A percentile compares a stretch with the other conserved stretches of the same genome.
Conservation (phyloP, 92 coral and sea anemone genomes). For the Nematostella vectensis region DNA sequence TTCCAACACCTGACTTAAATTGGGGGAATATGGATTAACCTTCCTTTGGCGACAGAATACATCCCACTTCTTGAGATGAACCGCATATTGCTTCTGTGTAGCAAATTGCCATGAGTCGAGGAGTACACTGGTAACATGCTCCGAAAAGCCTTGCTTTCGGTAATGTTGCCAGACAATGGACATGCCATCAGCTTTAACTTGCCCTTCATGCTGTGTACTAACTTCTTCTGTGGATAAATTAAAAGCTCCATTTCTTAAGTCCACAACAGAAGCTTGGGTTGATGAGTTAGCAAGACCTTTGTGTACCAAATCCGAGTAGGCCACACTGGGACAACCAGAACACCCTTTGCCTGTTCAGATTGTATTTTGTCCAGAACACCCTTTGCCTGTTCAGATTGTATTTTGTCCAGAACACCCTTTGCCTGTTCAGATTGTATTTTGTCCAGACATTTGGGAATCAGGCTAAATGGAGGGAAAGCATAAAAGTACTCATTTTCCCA, state of each 20-base stretch:
- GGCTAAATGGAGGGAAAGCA: too few species aligned
- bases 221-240: conserved; percentile 22
- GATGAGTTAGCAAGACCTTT: conserved; percentile 10
- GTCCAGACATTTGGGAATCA: too few species aligned
- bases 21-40: conserved; percentile 39
- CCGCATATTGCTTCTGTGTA: conserved; percentile 40
- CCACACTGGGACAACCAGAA: conserved; percentile 39
- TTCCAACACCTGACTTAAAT: conserved; percentile 26
- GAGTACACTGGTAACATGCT: conserved; percentile 38
- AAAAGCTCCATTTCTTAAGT: conserved; percentile 20
- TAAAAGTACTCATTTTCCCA: too few species aligned
- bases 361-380: conserved; percentile 26
- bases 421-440: too few species aligned
- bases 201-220: conserved; percentile 26
- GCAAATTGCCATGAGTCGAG: conserved; percentile 38
- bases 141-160: conserved; percentile 24
- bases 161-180: conserved; percentile 34
- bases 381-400: too few species aligned
- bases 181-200: conserved; percentile 38
- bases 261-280: conserved; percentile 30
- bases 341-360: conserved; percentile 8
- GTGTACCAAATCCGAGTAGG: conserved; percentile 42
- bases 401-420: too few species aligned
- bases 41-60: conserved; percentile 41
- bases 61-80: conserved; percentile 31